phyloP scores from a whole-genome alignment of 2,113 vertebrate species.

The Otolemur garnettii region DNA sequence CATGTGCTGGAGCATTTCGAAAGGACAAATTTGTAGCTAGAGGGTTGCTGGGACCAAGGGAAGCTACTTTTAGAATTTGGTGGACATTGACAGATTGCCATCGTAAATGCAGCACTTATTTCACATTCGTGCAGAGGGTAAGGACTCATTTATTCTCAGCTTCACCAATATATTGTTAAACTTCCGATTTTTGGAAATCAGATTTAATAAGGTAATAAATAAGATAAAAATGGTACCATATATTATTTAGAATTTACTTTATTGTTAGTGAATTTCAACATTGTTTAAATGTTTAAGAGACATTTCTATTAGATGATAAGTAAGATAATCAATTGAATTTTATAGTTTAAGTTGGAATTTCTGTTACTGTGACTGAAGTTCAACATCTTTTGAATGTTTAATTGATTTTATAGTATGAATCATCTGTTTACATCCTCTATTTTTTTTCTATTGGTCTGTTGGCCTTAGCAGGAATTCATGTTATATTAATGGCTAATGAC shows the following conservation, averaged over 20 bases:
- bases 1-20: neutral
- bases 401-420: neutral
- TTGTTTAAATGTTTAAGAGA: neutral
- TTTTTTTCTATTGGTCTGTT: neutral
- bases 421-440: neutral
- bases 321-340: neutral
- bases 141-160: neutral
- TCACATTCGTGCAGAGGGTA: neutral
- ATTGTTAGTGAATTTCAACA: neutral
- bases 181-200: neutral
- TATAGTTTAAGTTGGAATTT: constrained; percentile 12
- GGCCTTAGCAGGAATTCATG: neutral
- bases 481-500: neutral
- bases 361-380: neutral
- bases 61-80: neutral
- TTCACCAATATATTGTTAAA: neutral
- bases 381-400: constrained; percentile 37
- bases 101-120: neutral
- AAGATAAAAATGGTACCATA: neutral
- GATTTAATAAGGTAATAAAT: constrained; percentile 7
- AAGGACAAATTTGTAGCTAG: neutral
- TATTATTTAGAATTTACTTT: neutral
- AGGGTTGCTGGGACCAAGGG: neutral
- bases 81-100: neutral
- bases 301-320: neutral